Evolutionary conservation across 2,113 vertebrate genomes (phyloP), one percentile per base, ranked within the genome.

Genomic region (Typhlomys cinereus): DNA sequence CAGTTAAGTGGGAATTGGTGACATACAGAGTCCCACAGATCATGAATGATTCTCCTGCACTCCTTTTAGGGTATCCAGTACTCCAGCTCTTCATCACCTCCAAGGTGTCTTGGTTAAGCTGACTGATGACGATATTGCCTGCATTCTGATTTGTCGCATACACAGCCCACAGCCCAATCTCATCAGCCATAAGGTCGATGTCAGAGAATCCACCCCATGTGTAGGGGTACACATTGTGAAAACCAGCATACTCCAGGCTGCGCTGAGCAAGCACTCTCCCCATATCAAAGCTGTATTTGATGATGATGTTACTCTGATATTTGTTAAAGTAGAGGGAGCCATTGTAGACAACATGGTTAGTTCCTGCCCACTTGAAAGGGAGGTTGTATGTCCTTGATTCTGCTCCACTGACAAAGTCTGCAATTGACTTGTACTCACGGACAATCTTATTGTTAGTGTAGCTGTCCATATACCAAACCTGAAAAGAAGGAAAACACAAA

Each of bases 381-480:
- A 99, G 99, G 94, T 98, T 99, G 98, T 99, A 99, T 96, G 99
- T 99, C 97, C 99, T 98, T 74, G 99, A 99, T 85, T 99, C 99
- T 29, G 98, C 98, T 34, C 99, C 99, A 0, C 98, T 98, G 83
- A 99, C 98, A 84, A 99, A 99, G 97, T 99, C 99, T 31, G 98
- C 98, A 46, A 99, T 98, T 0, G 99, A 99, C 96, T 99, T 99
- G 97, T 98, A 99, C 93, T 99, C 99, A 4, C 99, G 99, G 23
- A 99, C 99, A n/a, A 99, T 99, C 98, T 99, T 99, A 97, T 99
- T 99, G 98, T 99, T 99, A 87, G 99, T 99, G 94, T 99, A 99
- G 85, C 99, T 99, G 93, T 99, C 99, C 99, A 99, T 99, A 88
- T 99, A 99, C 99, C 99, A 99, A 64, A 99, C 99, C 99, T 99